phyloP scores from a whole-genome alignment of 1,140 invertebrate species.

The Plodia interpunctella region DNA sequence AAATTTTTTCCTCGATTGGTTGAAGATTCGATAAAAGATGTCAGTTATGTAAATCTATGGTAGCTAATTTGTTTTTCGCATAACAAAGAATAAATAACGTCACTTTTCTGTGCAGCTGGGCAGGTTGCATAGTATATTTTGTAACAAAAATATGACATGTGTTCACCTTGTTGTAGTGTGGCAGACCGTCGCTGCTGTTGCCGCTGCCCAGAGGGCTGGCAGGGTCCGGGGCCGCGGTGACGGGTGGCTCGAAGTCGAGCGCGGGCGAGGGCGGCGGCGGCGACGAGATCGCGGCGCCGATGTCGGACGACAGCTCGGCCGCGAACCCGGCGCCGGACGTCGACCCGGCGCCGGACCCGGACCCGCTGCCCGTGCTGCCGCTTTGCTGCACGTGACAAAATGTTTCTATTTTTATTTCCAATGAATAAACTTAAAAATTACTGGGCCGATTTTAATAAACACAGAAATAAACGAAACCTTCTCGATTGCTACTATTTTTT shows the following conservation, averaged over 20 bases:
- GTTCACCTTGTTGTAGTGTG: conserved; percentile 59
- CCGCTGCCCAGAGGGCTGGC: conserved; percentile 46
- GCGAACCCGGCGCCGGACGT: conserved; percentile 79
- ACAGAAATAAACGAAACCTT: no score
- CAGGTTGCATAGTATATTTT: background rate
- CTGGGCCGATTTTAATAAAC: no score
- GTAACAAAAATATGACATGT: no score
- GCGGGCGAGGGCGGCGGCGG: conserved; percentile 80
- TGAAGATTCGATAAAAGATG: no score
- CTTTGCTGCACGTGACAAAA: background rate
- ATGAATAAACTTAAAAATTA: no score
- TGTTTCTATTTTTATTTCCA: no score
- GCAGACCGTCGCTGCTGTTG: conserved; percentile 52
- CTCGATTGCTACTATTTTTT: no score
- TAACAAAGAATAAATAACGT: no score
- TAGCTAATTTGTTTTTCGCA: no score
- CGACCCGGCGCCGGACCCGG: conserved; percentile 56
- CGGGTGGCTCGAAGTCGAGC: conserved; percentile 87
- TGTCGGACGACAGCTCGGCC: conserved; percentile 86
- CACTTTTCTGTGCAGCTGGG: no score
- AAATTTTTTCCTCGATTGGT: no score
- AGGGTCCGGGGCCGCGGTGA: conserved; percentile 51
- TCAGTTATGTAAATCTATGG: no score
- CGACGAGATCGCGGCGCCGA: conserved; percentile 86
- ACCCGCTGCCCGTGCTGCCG: conserved; percentile 30